Base-by-base conservation (phyloP, 2,888 invertebrate genomes). In the Drosophila mimetica region DNA sequence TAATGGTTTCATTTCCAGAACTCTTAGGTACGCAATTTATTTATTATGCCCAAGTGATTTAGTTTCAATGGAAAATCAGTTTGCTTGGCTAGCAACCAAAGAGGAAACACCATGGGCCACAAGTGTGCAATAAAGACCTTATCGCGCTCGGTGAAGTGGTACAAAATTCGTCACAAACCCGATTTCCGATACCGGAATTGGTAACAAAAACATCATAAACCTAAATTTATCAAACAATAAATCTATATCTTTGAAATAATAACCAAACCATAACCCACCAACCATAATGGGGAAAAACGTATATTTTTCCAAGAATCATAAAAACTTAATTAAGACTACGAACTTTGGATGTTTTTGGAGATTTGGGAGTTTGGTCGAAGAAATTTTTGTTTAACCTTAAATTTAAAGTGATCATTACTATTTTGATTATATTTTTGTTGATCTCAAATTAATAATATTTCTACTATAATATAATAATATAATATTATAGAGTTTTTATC, bases 121-220 rank as follows among this genome's bases (percentile, higher is more conserved):
- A 36, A 14, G 32, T 14, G 32, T 32, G 32, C 46, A 14, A 46
- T 54, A 13, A 53, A 32, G 4, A 9, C 20, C 34, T 54, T 48
- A 54, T 54, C 54, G 22, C 22, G 7, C 13, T 44, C 25, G 32
- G 22, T 13, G 22, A 54, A 34, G 25, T 48, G 34, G 4, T 18
- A 25, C 8, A 13, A 25, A 4, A 16, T 22, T 54, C 22, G 9
- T 48, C 16, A 47, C 32, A 22, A 25, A 25, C n/a, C 36, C 50
- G 51, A 55, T 55, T 11, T 51, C 34, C 25, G 25, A 55, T 51
- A 16, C 28, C 51, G 36, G 36, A 51, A 54, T 25, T n/a, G 54
- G 34, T 48, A 25, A 34, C 5, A 25, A 22, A 9, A 22, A 25
- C 14, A 34, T 16, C 4, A 22, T 47, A 36, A 47, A 46, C 9